phyloP scores from a whole-genome alignment of 1,140 invertebrate genomes.

The Drosophila asahinai region DNA sequence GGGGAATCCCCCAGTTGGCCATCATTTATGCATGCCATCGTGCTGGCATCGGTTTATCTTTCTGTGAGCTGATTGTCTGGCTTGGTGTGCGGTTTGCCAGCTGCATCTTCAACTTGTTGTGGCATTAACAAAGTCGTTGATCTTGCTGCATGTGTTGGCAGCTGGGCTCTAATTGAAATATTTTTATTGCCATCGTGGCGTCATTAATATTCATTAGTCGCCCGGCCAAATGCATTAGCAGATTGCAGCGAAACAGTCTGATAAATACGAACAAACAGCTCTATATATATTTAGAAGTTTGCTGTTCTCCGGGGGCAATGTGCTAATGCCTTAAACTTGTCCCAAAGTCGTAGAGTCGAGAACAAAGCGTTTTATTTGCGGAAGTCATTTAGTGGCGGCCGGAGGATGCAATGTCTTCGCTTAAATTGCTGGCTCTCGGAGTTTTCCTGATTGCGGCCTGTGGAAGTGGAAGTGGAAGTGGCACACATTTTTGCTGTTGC shows the following conservation, averaged over 20 bases:
- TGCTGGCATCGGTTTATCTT: slow-evolving; percentile 62
- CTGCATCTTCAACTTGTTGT: slow-evolving; percentile 72
- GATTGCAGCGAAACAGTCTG: slow-evolving; percentile 63
- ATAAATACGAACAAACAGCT: slow-evolving; percentile 70
- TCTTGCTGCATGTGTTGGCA: slow-evolving; percentile 77
- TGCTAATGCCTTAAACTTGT: slow-evolving; percentile 74
- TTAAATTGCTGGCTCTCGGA: slow-evolving; percentile 21
- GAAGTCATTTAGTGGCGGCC: slow-evolving; percentile 78
- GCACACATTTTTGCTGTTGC: slow-evolving; percentile 28
- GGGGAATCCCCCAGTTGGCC: slow-evolving; percentile 14
- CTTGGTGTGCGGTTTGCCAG: slow-evolving; percentile 47
- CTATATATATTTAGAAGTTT: neutral
- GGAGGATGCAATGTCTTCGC: slow-evolving; percentile 53
- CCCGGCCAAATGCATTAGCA: slow-evolving; percentile 73
- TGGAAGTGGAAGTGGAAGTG: slow-evolving; percentile 9
- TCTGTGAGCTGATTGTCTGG: slow-evolving; percentile 41
- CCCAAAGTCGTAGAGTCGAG: slow-evolving; percentile 15
- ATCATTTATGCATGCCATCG: slow-evolving; percentile 65
- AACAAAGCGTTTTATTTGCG: slow-evolving; percentile 77
- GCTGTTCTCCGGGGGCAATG: slow-evolving; percentile 19
- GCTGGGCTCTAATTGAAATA: slow-evolving; percentile 79
- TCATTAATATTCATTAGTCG: slow-evolving; percentile 80
- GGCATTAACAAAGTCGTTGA: slow-evolving; percentile 81
- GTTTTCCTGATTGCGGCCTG: slow-evolving; percentile 50
- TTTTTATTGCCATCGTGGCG: slow-evolving; percentile 68